These are phyloP conservation scores for Myotis vivesi DNA, from an alignment of 2,797 vertebrate species.

Conservation along the genomic window DNA sequence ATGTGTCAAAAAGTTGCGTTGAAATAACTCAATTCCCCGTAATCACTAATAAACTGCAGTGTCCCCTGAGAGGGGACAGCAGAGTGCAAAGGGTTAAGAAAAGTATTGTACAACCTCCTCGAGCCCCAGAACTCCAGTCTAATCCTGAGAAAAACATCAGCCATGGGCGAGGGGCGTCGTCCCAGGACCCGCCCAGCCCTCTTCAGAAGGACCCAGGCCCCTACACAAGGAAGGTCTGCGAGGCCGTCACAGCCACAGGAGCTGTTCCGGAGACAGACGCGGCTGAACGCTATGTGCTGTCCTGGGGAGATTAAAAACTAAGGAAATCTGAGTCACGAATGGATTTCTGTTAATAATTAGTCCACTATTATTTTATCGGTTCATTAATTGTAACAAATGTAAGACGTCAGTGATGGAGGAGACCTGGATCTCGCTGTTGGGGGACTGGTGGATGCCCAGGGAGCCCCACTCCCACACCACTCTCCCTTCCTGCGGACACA, in stretches of 20 bases:
- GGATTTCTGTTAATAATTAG: not conserved
- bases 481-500: no score
- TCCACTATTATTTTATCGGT: not conserved
- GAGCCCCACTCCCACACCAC: no score
- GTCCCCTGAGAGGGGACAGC: no score
- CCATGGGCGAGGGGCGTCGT: not conserved
- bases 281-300: not conserved
- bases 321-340: not conserved
- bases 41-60: no score
- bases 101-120: not conserved
- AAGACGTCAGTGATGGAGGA: not conserved
- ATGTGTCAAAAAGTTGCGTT: no score
- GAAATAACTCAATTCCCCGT: no score
- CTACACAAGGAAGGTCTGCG: not conserved
- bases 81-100: no score
- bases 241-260: no score
- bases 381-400: not conserved
- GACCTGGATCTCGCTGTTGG: accelerated
- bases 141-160: not conserved
- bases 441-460: not conserved
- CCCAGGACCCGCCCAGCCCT: not conserved
- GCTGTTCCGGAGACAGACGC: accelerated
- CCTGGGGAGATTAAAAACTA: not conserved
- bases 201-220: not conserved
- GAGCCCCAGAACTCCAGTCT: not conserved